phyloP scores from a whole-genome alignment of 2,888 invertebrate genomes.

The Pristionchus maxplancki region DNA sequence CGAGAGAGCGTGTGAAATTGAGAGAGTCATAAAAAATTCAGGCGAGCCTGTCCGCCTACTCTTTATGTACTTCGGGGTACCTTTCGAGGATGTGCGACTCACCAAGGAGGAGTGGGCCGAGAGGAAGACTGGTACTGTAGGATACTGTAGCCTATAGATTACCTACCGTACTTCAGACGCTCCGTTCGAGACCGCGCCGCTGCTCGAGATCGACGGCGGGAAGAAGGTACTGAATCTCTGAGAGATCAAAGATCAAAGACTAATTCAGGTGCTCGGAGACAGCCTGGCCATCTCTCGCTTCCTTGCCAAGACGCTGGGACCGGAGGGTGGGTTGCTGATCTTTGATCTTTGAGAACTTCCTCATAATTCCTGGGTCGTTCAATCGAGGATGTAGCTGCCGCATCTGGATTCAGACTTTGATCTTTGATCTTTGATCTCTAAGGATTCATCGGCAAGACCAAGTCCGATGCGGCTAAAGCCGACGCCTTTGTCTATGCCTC shows the following conservation, averaged over 20 bases:
- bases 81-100: constrained; percentile 49
- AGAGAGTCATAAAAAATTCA: neutral
- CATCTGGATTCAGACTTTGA: too few species aligned
- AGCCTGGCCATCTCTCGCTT: constrained; percentile 34
- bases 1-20: too few species aligned
- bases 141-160: too few species aligned
- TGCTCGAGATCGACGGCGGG: constrained; percentile 43
- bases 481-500: constrained; percentile 19
- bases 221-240: neutral
- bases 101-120: constrained; percentile 51
- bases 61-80: constrained; percentile 47
- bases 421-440: neutral
- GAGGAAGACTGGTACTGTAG: constrained; percentile 48
- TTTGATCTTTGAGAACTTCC: neutral
- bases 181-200: constrained; percentile 31
- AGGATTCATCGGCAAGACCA: constrained; percentile 48
- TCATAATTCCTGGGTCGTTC: too few species aligned
- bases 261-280: constrained; percentile 20
- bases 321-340: constrained; percentile 13
- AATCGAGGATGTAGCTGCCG: too few species aligned
- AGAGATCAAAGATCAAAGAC: neutral
- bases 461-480: constrained; percentile 31
- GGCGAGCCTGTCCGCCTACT: constrained; percentile 52
- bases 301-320: constrained; percentile 14
- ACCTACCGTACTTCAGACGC: neutral